Percentiles rank a stretch among this genome's conserved stretches.
Conservation (phyloP, 2,113 vertebrate species). For the Macroglossus sobrinus region DNA sequence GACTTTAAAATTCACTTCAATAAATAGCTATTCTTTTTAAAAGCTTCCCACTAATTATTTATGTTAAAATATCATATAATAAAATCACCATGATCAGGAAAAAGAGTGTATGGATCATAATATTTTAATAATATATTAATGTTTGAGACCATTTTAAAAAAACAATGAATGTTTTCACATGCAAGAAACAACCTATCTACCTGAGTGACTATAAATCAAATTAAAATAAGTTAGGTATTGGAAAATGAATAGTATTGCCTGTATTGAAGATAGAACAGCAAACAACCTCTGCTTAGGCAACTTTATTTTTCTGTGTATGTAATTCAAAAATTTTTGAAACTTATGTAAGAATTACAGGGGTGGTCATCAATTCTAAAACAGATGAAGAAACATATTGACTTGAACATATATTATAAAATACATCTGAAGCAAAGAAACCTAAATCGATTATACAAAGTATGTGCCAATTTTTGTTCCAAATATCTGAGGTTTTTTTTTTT, state of each 20-base stretch:
- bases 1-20: neutral
- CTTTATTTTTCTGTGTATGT: neutral
- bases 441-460: neutral
- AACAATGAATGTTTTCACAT: neutral
- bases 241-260: neutral
- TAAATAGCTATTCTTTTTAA: neutral
- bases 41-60: neutral
- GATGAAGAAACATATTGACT: neutral
- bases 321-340: neutral
- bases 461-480: neutral
- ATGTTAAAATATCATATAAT: neutral
- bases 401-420: neutral
- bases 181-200: neutral
- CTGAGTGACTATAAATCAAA: neutral
- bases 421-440: neutral
- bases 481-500: neutral
- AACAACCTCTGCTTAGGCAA: neutral
- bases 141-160: neutral
- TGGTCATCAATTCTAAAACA: neutral
- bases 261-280: neutral
- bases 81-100: no score
- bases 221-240: neutral
- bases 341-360: neutral
- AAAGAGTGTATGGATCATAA: neutral
- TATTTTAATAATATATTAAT: neutral